phyloP scores from a whole-genome alignment of 2,797 vertebrate genomes.

The Myioborus miniatus region DNA sequence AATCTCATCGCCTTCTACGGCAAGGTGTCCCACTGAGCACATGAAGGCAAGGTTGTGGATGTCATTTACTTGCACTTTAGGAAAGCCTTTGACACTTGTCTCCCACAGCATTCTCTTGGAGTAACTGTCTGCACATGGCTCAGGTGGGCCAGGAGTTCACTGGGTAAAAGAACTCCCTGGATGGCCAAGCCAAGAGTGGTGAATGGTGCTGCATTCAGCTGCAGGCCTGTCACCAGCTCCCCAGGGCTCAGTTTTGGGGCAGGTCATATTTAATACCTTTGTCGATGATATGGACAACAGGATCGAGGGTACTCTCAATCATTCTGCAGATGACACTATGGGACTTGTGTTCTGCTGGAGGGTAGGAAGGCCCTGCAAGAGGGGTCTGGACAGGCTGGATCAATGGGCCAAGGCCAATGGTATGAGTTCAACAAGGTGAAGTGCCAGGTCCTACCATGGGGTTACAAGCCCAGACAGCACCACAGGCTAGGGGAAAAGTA shows the following conservation, averaged over 20 bases:
- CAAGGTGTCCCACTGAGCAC: neutral
- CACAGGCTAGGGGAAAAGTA: neutral
- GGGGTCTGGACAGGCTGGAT: neutral
- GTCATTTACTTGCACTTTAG: neutral
- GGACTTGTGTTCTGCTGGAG: neutral
- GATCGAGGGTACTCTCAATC: neutral
- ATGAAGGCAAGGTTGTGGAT: neutral
- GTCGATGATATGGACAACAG: rapidly evolving
- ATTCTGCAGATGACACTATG: neutral
- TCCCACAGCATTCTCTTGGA: neutral
- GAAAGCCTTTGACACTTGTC: neutral
- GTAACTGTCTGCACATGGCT: neutral
- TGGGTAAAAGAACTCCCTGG: neutral
- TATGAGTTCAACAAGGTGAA: neutral
- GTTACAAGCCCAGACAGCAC: neutral
- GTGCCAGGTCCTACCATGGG: neutral
- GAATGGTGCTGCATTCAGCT: neutral
- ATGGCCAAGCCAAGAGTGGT: neutral
- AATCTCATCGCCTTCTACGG: neutral
- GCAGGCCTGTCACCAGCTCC: neutral
- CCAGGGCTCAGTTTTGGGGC: neutral
- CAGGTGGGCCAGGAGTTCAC: neutral
- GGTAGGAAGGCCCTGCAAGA: neutral
- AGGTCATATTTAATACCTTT: neutral
- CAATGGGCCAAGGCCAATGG: neutral